Evolutionary conservation across 2,797 vertebrate genomes (phyloP), one percentile per base, ranked within the genome.

Genomic region (Anabas testudineus): DNA sequence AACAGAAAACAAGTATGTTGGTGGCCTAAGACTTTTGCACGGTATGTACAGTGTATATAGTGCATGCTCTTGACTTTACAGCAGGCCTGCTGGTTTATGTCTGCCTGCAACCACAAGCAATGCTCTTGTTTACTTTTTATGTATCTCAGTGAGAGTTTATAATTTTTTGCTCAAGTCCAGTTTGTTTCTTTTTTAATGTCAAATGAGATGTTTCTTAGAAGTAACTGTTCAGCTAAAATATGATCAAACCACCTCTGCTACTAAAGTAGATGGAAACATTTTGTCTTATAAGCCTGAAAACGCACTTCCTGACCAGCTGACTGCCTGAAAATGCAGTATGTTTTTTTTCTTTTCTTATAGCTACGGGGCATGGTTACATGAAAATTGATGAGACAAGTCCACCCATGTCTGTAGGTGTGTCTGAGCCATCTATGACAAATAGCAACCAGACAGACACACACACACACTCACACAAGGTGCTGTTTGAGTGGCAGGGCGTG

Each of bases 331-430:
- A 64, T 61, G 76, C 42, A 18, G 41, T 8, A 5, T 39, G 53
- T 75, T 56, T 46, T n/a, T n/a, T n/a, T 59, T 55, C 19, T 74
- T 57, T 47, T 63, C 60, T 70, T n/a, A 21, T 71, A 57, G 77
- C 83, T 53, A 28, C 7, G 15, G 73, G 78, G 66, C 78, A 87
- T 28, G 24, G 70, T 85, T 83, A 71, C 56, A 76, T 76, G 46
- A 53, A 76, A 87, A 85, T 75, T 62, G 63, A 86, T 78, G 76
- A 86, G 80, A 81, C 78, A 80, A 82, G 87, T 74, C 79, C 74
- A 30, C 32, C 57, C 65, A 58, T 67, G 74, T 88, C 70, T 82
- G 74, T 68, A 89, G 86, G 82, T 82, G 79, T 88, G 82, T 80
- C 73, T 74, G 69, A 72, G 62, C 48, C 37, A 46, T 67, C 65